phyloP scores from a whole-genome alignment of 2,797 vertebrate species.

The Syngnathus acus region DNA sequence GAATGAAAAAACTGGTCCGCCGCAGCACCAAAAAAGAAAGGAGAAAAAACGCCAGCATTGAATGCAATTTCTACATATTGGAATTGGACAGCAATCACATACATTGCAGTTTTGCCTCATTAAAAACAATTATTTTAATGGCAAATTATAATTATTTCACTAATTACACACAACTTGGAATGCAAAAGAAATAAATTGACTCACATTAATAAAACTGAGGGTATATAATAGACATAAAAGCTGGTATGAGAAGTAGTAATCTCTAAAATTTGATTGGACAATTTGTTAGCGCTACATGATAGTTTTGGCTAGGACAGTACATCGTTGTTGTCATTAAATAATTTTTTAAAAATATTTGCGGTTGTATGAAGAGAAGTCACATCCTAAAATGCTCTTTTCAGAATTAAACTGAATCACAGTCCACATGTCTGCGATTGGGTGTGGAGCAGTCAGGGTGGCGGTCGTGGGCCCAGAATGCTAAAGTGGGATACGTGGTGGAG shows the following conservation, averaged over 20 bases:
- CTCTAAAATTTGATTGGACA: neutral
- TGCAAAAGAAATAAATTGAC: neutral
- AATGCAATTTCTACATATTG: neutral
- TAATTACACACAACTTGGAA: neutral
- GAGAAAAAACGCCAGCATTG: slow-evolving; percentile 26
- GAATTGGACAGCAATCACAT: neutral
- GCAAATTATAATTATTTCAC: neutral
- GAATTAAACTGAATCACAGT: slow-evolving; percentile 18
- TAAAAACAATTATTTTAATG: neutral
- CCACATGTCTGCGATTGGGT: slow-evolving; percentile 26
- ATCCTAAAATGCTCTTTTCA: neutral
- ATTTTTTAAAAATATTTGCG: neutral
- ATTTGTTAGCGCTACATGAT: neutral
- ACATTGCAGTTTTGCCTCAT: neutral
- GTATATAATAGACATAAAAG: neutral
- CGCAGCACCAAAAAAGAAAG: slow-evolving; percentile 17
- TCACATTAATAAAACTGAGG: neutral
- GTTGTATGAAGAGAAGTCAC: neutral
- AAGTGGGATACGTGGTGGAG: slow-evolving; percentile 74
- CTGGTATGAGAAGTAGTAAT: neutral
- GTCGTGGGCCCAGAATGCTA: slow-evolving; percentile 65
- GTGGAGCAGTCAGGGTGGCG: slow-evolving; percentile 29
- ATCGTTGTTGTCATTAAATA: too few relatives aligned
- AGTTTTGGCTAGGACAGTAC: neutral
- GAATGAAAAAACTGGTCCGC: slow-evolving; percentile 17